These are phyloP conservation scores for Cetoscarus ocellatus DNA, from an alignment of 2,797 vertebrate genomes.

Conservation along the genomic window DNA sequence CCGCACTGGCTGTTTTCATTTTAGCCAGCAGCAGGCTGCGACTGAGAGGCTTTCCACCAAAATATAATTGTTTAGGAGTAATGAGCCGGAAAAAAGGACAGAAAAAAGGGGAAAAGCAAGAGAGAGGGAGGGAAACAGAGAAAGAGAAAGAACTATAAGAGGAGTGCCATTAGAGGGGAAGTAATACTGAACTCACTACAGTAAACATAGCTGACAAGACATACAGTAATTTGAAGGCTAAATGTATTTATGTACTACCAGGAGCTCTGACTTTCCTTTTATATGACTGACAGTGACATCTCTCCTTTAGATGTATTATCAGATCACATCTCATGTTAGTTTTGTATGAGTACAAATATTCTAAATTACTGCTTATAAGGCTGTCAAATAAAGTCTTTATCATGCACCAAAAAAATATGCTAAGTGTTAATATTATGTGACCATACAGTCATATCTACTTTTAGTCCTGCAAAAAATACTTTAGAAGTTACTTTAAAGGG, in stretches of 20 bases:
- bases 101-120: constrained; percentile 58
- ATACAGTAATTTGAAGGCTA: constrained; percentile 54
- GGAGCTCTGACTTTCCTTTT: not conserved
- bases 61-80: constrained; percentile 86
- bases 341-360: too few species aligned
- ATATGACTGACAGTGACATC: not conserved
- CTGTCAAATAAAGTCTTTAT: not conserved
- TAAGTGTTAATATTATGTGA: too few species aligned
- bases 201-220: constrained; percentile 70
- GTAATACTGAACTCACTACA: constrained; percentile 46
- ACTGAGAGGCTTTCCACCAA: constrained; percentile 75
- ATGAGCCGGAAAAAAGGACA: constrained; percentile 83
- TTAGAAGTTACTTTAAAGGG: too few species aligned
- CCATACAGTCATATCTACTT: too few species aligned
- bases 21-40: constrained; percentile 70
- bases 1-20: constrained; percentile 77
- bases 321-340: constrained; percentile 8
- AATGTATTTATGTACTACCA: constrained; percentile 44
- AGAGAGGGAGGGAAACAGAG: constrained; percentile 13
- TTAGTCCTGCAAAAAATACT: too few species aligned
- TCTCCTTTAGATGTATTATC: constrained; percentile 14
- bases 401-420: not conserved
- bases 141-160: constrained; percentile 25
- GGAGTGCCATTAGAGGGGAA: constrained; percentile 59
- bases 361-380: not conserved